Conservation (phyloP, 2,113 vertebrate genomes). For the Embiotoca jacksoni region DNA sequence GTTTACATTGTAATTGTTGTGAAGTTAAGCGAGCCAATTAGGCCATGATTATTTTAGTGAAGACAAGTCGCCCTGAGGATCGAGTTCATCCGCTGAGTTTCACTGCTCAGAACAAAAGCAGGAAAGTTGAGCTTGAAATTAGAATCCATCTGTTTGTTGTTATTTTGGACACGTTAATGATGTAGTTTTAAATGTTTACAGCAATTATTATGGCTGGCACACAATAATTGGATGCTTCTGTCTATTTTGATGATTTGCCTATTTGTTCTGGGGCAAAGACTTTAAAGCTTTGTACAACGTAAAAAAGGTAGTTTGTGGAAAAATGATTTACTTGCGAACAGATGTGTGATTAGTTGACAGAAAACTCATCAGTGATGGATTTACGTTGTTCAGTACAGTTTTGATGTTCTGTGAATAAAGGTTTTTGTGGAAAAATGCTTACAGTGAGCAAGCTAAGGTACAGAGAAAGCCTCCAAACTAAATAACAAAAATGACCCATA, state of each 20-base stretch:
- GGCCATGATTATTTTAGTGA: slow-evolving; percentile 74
- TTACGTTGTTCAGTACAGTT: too few relatives aligned
- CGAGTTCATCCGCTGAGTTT: slow-evolving; percentile 60
- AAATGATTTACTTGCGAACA: not conserved
- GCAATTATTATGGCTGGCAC: slow-evolving; percentile 56
- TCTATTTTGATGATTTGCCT: slow-evolving; percentile 63
- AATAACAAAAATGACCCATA: too few relatives aligned
- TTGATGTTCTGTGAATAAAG: too few relatives aligned
- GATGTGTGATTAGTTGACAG: too few relatives aligned
- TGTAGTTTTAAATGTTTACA: slow-evolving; percentile 70
- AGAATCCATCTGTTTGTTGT: slow-evolving; percentile 67
- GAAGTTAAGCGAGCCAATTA: slow-evolving; percentile 83
- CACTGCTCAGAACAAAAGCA: slow-evolving; percentile 56
- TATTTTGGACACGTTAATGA: slow-evolving; percentile 72
- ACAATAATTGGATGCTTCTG: slow-evolving; percentile 59
- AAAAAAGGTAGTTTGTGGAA: not conserved
- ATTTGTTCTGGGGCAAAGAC: slow-evolving; percentile 51
- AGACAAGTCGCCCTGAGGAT: slow-evolving; percentile 67
- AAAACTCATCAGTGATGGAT: not conserved
- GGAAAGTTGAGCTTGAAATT: slow-evolving; percentile 72
- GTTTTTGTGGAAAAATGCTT: too few relatives aligned
- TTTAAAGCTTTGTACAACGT: slow-evolving; percentile 37
- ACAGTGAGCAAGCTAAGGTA: too few relatives aligned
- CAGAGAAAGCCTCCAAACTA: too few relatives aligned
- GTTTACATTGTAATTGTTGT: slow-evolving; percentile 78